Percentiles rank a stretch among this genome's conserved stretches.
Conservation (phyloP, 2,888 invertebrate species). For the Dendrolimus pini region DNA sequence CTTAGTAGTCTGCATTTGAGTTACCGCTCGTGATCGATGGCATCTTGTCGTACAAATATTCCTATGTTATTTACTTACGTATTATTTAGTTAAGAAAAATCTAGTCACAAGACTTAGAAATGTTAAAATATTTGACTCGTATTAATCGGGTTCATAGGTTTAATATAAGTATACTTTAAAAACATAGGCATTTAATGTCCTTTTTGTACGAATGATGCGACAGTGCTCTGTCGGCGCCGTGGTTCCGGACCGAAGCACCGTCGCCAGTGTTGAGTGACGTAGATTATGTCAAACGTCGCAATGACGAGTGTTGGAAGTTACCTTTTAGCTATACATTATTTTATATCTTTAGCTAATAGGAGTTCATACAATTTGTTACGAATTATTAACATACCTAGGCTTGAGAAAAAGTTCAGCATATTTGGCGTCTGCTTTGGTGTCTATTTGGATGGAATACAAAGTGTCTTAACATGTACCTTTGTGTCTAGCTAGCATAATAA, state of each 20-base stretch:
- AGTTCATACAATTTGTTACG: slow-evolving; percentile 60
- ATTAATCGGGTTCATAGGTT: slow-evolving; percentile 61
- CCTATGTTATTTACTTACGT: slow-evolving; percentile 74
- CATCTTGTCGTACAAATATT: slow-evolving; percentile 77
- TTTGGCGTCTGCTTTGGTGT: slow-evolving; percentile 27
- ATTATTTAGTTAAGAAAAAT: slow-evolving; percentile 72
- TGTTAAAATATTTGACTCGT: slow-evolving; percentile 64
- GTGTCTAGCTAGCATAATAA: slow-evolving; percentile 44
- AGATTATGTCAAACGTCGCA: slow-evolving; percentile 9
- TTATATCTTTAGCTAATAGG: slow-evolving; percentile 64
- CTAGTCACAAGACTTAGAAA: slow-evolving; percentile 76
- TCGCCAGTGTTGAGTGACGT: slow-evolving; percentile 11
- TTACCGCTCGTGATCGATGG: slow-evolving; percentile 76
- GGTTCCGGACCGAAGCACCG: neutral
- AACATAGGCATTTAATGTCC: slow-evolving; percentile 57
- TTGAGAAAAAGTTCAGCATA: slow-evolving; percentile 72
- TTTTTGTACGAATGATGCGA: slow-evolving; percentile 33
- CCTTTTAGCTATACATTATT: slow-evolving; percentile 71
- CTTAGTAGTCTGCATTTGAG: slow-evolving; percentile 74
- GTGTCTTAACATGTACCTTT: slow-evolving; percentile 72
- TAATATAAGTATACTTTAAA: slow-evolving; percentile 42
- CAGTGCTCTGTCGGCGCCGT: slow-evolving; percentile 11
- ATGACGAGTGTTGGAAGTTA: slow-evolving; percentile 61
- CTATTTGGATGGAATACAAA: slow-evolving; percentile 45
- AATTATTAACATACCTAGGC: slow-evolving; percentile 44